phyloP scores from a whole-genome alignment of 2,113 vertebrate genomes.

The Climacteris rufus region DNA sequence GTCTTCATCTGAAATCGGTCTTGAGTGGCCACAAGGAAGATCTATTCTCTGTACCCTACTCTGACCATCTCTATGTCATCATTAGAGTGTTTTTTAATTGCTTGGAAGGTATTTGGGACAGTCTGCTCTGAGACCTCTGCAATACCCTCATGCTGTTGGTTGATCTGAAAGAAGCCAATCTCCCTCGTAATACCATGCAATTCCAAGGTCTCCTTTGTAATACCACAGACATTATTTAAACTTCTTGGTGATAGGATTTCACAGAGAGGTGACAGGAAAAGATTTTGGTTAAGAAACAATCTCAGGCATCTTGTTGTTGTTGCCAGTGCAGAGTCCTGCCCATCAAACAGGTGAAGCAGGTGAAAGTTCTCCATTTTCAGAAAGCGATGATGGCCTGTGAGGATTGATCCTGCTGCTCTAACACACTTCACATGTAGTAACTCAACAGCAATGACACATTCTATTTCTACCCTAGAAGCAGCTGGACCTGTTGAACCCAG shows the following conservation, averaged over 20 bases:
- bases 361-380: background rate
- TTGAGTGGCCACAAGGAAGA: background rate
- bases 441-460: background rate
- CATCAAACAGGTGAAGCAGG: background rate
- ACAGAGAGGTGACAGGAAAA: background rate
- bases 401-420: background rate
- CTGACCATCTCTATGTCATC: background rate
- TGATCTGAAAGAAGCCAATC: background rate
- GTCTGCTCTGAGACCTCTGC: background rate
- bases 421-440: background rate
- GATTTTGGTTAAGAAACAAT: background rate
- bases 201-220: background rate
- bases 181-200: too few species aligned
- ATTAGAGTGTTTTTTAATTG: background rate
- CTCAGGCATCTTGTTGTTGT: background rate
- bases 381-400: background rate
- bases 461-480: background rate
- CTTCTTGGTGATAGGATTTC: background rate
- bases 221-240: rapidly evolving
- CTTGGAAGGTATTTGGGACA: background rate
- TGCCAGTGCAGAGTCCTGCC: background rate
- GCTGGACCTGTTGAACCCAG: background rate
- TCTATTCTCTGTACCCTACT: background rate
- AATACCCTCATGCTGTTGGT: background rate
- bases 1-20: background rate